Evolutionary conservation across 2,797 vertebrate species (phyloP).

Genomic region (Clarias fuscus): DNA sequence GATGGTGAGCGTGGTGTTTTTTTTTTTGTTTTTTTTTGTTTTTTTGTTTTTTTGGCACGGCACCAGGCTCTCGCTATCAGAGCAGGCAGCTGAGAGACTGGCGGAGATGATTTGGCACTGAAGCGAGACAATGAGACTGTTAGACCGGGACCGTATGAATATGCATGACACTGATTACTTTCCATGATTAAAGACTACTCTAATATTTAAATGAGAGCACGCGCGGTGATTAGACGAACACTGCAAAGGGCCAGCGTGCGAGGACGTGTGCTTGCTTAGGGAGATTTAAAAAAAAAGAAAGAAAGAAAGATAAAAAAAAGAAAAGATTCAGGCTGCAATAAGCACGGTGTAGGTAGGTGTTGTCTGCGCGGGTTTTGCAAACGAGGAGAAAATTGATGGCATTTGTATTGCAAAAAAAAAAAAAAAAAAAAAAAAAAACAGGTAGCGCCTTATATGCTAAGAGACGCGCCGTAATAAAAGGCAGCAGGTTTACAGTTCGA

Average conservation of each 20-base stretch:
- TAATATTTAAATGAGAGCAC: slow-evolving; percentile 99
- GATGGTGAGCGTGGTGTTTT: background rate
- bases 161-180: slow-evolving; percentile 99
- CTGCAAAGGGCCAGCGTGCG: slow-evolving; percentile 61
- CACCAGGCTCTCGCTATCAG: slow-evolving; percentile 70
- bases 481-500: slow-evolving; percentile 14
- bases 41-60: slow-evolving; percentile 69
- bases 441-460: background rate
- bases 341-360: background rate
- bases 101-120: slow-evolving; percentile 96
- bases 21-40: slow-evolving; percentile 5
- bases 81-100: slow-evolving; percentile 86
- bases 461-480: slow-evolving; percentile 1
- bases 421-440: background rate
- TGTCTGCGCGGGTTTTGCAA: slow-evolving; percentile 12
- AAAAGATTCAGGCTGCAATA: background rate
- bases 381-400: slow-evolving; percentile 26
- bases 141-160: slow-evolving; percentile 95
- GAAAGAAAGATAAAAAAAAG: background rate
- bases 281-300: slow-evolving; percentile 12
- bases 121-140: slow-evolving; percentile 97
- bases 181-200: slow-evolving; percentile 99
- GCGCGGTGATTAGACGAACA: slow-evolving; percentile 98
- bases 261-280: slow-evolving; percentile 50
- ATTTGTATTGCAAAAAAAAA: slow-evolving; percentile 9